Percentiles rank a stretch among this genome's conserved stretches.
phyloP scores from a whole-genome alignment of 2,113 vertebrate genomes.

The Rhinopomastus cyanomelas region DNA sequence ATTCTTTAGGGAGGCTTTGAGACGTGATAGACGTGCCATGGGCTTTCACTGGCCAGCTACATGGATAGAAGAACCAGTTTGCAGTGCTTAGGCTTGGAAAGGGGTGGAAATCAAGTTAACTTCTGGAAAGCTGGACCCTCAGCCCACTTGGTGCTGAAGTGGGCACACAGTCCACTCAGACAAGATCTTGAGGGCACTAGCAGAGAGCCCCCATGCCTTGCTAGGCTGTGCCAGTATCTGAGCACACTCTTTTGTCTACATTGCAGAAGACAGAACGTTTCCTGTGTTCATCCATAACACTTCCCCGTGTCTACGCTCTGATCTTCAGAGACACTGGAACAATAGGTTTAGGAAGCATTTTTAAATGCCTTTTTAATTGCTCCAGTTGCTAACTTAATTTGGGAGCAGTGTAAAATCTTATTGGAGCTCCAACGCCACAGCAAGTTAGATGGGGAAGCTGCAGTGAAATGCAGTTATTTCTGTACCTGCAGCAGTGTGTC shows the following conservation, averaged over 20 bases:
- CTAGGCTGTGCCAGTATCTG: background rate
- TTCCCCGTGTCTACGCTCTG: background rate
- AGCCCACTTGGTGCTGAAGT: background rate
- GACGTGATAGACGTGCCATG: fast-evolving
- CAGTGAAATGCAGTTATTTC: background rate
- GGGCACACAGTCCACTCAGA: background rate
- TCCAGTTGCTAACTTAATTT: background rate
- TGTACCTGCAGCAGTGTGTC: background rate
- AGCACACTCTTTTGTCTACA: background rate
- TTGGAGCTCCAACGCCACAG: fast-evolving
- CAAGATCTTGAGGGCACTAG: background rate
- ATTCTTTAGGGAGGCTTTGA: background rate
- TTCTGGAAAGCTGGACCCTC: background rate
- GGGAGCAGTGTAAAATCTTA: background rate
- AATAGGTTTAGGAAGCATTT: background rate
- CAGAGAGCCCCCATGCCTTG: background rate
- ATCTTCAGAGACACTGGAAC: background rate
- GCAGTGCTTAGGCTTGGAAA: background rate
- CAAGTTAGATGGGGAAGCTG: background rate
- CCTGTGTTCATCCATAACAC: background rate
- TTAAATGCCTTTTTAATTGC: background rate
- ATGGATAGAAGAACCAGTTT: background rate
- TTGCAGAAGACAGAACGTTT: background rate
- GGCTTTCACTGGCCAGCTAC: background rate
- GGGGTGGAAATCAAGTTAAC: background rate